Evolutionary conservation across 2,888 invertebrate species (phyloP), one percentile per base, ranked within the genome.

Genomic region (Ophraella communa): DNA sequence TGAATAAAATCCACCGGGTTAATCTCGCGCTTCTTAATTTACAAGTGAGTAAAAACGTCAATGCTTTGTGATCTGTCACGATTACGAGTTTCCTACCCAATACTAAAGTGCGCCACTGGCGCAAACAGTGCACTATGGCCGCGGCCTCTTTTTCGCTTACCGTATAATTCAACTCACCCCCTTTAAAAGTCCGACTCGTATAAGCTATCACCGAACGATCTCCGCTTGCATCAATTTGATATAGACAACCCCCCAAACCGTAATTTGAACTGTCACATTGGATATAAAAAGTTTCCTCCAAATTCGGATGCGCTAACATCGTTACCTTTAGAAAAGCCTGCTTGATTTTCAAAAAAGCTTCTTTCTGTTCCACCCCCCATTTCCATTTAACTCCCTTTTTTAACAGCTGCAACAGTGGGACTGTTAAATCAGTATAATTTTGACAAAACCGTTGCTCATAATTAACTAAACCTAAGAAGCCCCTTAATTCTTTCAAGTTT

Each of bases 1-100:
- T 47, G 24, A 47, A 61, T 44, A 69, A 35, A 17, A 65, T 58
- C 64, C 67, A 70, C 20, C 66, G 52, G 8, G 62, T 57, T 17
- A 66, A 45, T 5, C 69, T 39, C 8, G 65, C 33, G 10, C 47
- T 51, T 30, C 55, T 18, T n/a, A 67, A 49, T 42, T 52, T 62
- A 33, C 33, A 33, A 33, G 33, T 27, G 8, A 27, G 27, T 27
- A 27, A 27, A 27, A 27, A 33, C 11, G 33, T 33, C 11, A 33
- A 11, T 3, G 33, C 33, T 30, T 66, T 65, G 30, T 70, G 62
- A 42, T 70, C 69, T 0, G 60, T 65, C 17, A 66, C 11, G 17
- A 69, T 21, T 1, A 33, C 57, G 11, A 70, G 27, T 11, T 33
- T 11, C 10, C 11, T 8, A 11, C 33, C 11, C 33, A 33, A 11